Conservation (phyloP, 37 sponge, comb jelly and placozoan genomes). For the Petrosia ficiformis region DNA sequence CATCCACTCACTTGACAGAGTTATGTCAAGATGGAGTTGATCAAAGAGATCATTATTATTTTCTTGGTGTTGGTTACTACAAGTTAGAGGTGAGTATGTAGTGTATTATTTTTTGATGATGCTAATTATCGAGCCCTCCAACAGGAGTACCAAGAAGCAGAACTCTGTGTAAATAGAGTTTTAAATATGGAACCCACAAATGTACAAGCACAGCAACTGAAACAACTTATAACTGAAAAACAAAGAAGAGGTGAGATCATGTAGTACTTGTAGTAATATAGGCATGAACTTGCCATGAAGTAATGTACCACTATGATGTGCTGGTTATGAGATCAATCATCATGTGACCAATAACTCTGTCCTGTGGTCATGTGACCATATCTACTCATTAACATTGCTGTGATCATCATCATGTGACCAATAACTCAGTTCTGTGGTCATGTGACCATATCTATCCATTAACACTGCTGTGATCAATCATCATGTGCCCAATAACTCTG, state of each 20-base stretch:
- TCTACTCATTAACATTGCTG: background rate
- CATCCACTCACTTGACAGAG: no score
- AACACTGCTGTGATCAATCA: background rate
- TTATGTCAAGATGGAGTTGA: constrained; percentile 46
- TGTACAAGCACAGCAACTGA: constrained; percentile 71
- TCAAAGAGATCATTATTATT: constrained; percentile 78
- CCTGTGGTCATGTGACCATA: no score
- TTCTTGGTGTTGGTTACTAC: constrained; percentile 72
- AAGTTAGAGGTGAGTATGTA: constrained; percentile 59
- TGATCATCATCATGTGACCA: no score
- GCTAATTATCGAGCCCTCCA: no score
- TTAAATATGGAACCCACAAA: constrained; percentile 80
- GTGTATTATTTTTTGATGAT: background rate
- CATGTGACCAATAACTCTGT: no score
- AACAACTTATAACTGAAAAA: constrained; percentile 59
- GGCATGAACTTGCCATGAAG: background rate
- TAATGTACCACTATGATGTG: no score
- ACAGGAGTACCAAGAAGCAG: constrained; percentile 43
- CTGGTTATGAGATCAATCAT: no score
- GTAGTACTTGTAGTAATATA: no score
- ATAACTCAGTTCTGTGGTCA: no score
- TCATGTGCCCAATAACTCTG: no score
- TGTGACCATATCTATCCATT: background rate
- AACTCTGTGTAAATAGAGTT: constrained; percentile 26
- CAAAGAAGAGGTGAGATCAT: constrained; percentile 54